Base-by-base conservation (phyloP, 2,888 invertebrate species). In the Geophilus truncorum region DNA sequence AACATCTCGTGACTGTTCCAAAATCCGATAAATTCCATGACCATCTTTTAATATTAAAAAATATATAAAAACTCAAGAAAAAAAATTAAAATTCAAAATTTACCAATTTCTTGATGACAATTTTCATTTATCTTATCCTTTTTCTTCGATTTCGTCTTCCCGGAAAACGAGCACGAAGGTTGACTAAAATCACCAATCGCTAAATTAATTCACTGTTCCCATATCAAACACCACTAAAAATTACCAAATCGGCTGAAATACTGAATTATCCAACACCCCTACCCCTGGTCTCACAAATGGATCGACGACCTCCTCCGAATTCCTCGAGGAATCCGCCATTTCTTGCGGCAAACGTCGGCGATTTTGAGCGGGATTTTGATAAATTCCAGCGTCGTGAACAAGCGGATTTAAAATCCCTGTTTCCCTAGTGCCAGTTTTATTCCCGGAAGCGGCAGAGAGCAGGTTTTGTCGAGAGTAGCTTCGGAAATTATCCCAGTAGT, bases 401-500 rank as follows among this genome's bases (percentile, higher is more conserved):
- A 51, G 45, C 28, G 79, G 21, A 36, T 34, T 32, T 15, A 34
- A 4, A 15, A 57, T 57, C 5, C 30, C 12, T 10, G 21, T 4
- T 25, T 78, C 32, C 21, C 80, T 36, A 77, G 81, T 70, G 62
- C 81, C 85, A 90, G 90, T 85, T 88, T 90, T 80, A 92, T 91
- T 57, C 93, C 94, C 76, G 9, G 77, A 45, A 10, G 80, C 81
- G 0, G 83, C 81, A 12, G 83, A 81, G 23, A 95, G 90, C 81
- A 95, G 90, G 87, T 95, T 95, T 89, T 95, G 95, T 80, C 95
- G 91, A 45, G 95, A 95, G 87, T 95, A 95, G 87, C 95, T 95
- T 89, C 94, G 89, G 87, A 96, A 95, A 88, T 96, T 95, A 86
- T 96, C 95, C 94, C 94, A 95, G 88, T 95, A 96, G 88, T 96